Evolutionary conservation across 2,797 vertebrate genomes (phyloP), one percentile per base, ranked within the genome.

Genomic region (Gadopsis marmoratus): DNA sequence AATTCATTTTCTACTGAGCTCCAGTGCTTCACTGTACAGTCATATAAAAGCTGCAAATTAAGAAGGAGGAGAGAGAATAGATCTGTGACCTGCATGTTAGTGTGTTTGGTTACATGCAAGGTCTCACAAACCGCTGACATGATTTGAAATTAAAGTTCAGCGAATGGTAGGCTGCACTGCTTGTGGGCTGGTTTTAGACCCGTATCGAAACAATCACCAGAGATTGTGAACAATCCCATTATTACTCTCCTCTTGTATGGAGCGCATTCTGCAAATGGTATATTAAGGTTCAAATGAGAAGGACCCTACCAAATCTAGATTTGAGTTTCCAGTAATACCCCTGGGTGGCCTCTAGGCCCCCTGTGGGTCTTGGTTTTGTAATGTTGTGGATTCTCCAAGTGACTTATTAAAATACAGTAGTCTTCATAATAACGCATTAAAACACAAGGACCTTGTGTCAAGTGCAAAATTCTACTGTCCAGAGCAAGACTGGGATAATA

Each of bases 41-140:
- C 64, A 78, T 79, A 83, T 83, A 76, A 86, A 84, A 50, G 70
- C 62, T 43, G 53, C 51, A 55, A 78, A 14, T 73, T 80, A 43
- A 74, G 77, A 70, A 58, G 63, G 64, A 45, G 45, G 23, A 45
- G 23, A 58, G 61, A 72, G 58, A 81, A 78, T 29, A 54, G 71
- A 76, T 67, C 56, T 23, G 55, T 16, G 35, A 56, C 31, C 43
- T 65, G 45, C 35, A 55, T 60, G 41, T 48, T 37, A 51, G 23
- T 50, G 58, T 72, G 55, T 76, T 74, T 79, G 71, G 63, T 79
- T 58, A 71, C 60, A 70, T 26, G 39, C 54, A 33, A 71, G 31
- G 69, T 65, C 37, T 74, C 12, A 9, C 21, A 60, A 65, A 74
- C 51, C 59, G 14, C 59, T 64, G 45, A 78, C 65, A 53, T 63